These are phyloP conservation scores for Chymomyza costata DNA, from an alignment of 1,140 invertebrate species.

Conservation along the genomic window DNA sequence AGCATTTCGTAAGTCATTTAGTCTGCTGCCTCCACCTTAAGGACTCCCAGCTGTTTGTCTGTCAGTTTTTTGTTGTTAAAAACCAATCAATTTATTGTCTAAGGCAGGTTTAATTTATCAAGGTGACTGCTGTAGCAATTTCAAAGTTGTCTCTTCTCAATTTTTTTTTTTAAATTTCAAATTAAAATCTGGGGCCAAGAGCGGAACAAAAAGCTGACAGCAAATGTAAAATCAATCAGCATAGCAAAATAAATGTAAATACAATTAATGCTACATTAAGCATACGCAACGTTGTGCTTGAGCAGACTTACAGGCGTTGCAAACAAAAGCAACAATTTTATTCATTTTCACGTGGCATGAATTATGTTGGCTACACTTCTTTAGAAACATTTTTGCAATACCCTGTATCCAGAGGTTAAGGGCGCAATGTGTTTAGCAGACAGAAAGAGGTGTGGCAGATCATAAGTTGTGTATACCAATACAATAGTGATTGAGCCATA, in stretches of 20 bases:
- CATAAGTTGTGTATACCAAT: too few species aligned
- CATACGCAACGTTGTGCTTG: slow-evolving; percentile 49
- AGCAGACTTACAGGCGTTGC: background rate
- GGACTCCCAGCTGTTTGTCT: slow-evolving; percentile 8
- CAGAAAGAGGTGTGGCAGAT: too few species aligned
- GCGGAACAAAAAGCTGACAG: slow-evolving; percentile 14
- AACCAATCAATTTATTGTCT: slow-evolving; percentile 70
- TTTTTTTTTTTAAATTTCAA: slow-evolving; percentile 17
- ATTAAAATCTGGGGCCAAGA: slow-evolving; percentile 53
- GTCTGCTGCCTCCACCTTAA: background rate
- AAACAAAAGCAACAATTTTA: background rate
- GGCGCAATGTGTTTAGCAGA: too few species aligned
- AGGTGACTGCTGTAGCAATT: slow-evolving; percentile 13
- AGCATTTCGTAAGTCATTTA: slow-evolving; percentile 51
- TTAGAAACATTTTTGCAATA: too few species aligned
- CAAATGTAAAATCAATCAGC: slow-evolving; percentile 58
- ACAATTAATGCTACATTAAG: slow-evolving; percentile 68
- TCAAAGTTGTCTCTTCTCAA: slow-evolving; percentile 5
- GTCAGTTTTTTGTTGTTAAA: slow-evolving; percentile 54
- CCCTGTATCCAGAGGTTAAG: too few species aligned
- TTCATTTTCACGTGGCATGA: slow-evolving; percentile 16
- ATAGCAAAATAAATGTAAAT: slow-evolving; percentile 70
- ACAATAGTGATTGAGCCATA: too few species aligned
- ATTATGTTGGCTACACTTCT: slow-evolving; percentile 48
- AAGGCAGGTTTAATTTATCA: too few species aligned